These are phyloP conservation scores for Drosophila hamatofila DNA, from an alignment of 2,888 invertebrate species.

Conservation along the genomic window DNA sequence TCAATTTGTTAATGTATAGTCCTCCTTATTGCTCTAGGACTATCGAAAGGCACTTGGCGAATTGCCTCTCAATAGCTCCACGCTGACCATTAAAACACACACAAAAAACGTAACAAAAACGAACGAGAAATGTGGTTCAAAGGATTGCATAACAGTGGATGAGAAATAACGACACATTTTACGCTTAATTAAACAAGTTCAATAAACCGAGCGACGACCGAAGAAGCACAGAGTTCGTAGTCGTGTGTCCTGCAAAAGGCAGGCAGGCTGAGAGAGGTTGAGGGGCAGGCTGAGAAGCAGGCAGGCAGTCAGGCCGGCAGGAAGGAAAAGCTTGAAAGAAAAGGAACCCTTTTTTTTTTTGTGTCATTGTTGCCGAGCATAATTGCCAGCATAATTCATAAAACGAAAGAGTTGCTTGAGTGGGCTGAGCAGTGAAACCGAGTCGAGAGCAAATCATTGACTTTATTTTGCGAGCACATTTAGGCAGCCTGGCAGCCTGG, in stretches of 20 bases:
- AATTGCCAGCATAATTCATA: conserved; percentile 81
- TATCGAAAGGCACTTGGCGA: conserved; percentile 13
- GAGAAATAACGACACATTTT: conserved; percentile 73
- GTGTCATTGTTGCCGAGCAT: conserved; percentile 65
- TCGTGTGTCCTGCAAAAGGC: conserved; percentile 32
- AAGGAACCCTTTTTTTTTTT: conserved; percentile 51
- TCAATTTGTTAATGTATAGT: not conserved
- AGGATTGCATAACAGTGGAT: conserved; percentile 41
- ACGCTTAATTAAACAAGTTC: conserved; percentile 79
- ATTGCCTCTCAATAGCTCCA: conserved; percentile 8
- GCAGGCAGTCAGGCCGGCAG: conserved; percentile 24
- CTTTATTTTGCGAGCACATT: conserved; percentile 70
- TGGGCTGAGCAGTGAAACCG: conserved; percentile 14
- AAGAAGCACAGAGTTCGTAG: conserved; percentile 17
- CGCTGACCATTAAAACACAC: conserved; percentile 11
- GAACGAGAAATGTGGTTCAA: conserved; percentile 21
- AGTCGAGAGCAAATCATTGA: conserved; percentile 70
- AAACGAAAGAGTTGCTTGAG: conserved; percentile 43
- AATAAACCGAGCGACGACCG: conserved; percentile 68
- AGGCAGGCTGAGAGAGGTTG: conserved; percentile 16
- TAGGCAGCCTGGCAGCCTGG: conserved; percentile 60
- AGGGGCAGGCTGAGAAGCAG: conserved; percentile 6
- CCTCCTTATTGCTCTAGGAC: too few species aligned
- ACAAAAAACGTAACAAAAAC: conserved; percentile 11
- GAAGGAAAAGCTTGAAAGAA: conserved; percentile 21